phyloP scores from a whole-genome alignment of 23 tunicate genomes.

The Oikopleura dioica region DNA sequence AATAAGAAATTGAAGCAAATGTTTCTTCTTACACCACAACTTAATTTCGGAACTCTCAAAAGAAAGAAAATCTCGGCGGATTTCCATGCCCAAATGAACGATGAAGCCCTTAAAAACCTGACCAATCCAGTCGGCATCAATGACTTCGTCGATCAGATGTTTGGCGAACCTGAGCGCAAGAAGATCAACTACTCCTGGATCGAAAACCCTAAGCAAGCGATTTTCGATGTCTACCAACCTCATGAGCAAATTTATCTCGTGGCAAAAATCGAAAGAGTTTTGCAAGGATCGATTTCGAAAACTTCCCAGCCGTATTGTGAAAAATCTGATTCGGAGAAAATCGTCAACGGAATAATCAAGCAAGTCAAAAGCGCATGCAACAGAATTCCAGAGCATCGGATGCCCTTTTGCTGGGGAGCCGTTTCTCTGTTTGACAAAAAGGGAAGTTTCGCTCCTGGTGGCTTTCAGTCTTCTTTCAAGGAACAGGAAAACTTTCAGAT shows the following conservation, averaged over 20 bases:
- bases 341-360: slow-evolving; percentile 14
- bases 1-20: too few relatives aligned
- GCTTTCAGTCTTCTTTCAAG: neutral
- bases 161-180: slow-evolving; percentile 7
- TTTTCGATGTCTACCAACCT: slow-evolving; percentile 45
- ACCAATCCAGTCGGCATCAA: neutral
- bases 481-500: neutral
- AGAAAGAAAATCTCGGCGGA: slow-evolving; percentile 85
- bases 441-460: neutral
- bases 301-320: slow-evolving; percentile 68
- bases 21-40: too few relatives aligned
- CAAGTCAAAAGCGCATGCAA: slow-evolving; percentile 62
- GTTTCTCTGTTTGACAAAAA: neutral
- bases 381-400: slow-evolving; percentile 69
- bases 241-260: slow-evolving; percentile 61
- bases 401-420: slow-evolving; percentile 83
- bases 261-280: slow-evolving; percentile 69
- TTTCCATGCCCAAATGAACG: slow-evolving; percentile 70
- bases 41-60: too few relatives aligned
- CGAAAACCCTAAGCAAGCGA: slow-evolving; percentile 32
- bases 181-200: slow-evolving; percentile 4
- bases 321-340: slow-evolving; percentile 20
- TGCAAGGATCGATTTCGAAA: slow-evolving; percentile 71
- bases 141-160: neutral
- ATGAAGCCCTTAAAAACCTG: slow-evolving; percentile 9